Conservation (phyloP, 30 jellyfish, hydroid and myxozoan genomes). For the Aurelia aurita complex sp. Pacific region DNA sequence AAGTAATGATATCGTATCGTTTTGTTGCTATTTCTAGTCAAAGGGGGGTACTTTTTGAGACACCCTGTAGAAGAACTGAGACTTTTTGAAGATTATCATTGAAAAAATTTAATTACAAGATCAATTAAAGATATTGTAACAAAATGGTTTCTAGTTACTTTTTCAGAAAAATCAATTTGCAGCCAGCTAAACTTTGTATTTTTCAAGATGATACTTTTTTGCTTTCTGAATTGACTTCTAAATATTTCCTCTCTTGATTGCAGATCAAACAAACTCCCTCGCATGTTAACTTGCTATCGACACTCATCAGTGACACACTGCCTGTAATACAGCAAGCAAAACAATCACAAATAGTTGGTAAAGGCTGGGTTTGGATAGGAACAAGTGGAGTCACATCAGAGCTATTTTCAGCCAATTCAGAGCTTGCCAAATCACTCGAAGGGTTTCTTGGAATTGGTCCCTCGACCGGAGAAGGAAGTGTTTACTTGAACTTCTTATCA, state of each 20-base stretch:
- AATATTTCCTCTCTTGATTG: background rate
- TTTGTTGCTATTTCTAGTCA: too few species aligned
- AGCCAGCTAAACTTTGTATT: too few species aligned
- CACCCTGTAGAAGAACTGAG: too few species aligned
- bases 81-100: too few species aligned
- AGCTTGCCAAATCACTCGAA: constrained; percentile 77
- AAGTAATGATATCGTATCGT: too few species aligned
- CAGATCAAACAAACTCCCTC: constrained; percentile 81
- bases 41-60: too few species aligned
- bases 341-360: constrained; percentile 76
- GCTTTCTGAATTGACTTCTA: background rate
- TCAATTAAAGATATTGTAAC: too few species aligned
- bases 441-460: constrained; percentile 94
- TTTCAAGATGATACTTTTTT: background rate
- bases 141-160: too few species aligned
- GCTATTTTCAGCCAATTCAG: constrained; percentile 29
- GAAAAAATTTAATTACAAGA: too few species aligned
- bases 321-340: constrained; percentile 35
- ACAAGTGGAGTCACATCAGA: constrained; percentile 82
- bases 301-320: constrained; percentile 61
- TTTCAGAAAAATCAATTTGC: too few species aligned
- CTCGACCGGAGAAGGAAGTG: constrained; percentile 89
- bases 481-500: constrained; percentile 76
- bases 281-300: constrained; percentile 80
- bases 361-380: constrained; percentile 91